These are phyloP conservation scores for Trissoscelio sp. DNA, from an alignment of 2,888 invertebrate species.

Conservation along the genomic window DNA sequence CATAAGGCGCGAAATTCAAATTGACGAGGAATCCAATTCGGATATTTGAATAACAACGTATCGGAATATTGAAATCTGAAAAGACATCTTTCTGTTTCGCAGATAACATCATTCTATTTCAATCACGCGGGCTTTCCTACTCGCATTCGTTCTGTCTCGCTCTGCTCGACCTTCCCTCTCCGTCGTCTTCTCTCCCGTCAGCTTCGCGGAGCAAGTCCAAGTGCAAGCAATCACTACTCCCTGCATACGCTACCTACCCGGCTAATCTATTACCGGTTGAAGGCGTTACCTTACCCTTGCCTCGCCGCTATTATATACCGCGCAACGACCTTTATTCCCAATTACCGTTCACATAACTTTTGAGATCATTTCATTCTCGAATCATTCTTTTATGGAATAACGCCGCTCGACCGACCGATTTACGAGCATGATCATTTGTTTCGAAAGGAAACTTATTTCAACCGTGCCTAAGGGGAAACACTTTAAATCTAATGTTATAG, in stretches of 20 bases:
- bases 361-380: constrained; percentile 61
- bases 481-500: too few relatives aligned
- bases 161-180: constrained; percentile 34
- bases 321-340: constrained; percentile 70
- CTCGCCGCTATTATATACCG: constrained; percentile 68
- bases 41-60: constrained; percentile 35
- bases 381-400: constrained; percentile 45
- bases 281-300: constrained; percentile 74
- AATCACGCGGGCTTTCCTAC: constrained; percentile 61
- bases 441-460: constrained; percentile 32
- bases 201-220: constrained; percentile 75
- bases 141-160: constrained; percentile 45
- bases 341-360: constrained; percentile 67
- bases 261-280: constrained; percentile 74
- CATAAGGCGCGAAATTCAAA: constrained; percentile 30
- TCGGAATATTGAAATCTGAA: constrained; percentile 25
- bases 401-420: constrained; percentile 28
- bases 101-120: constrained; percentile 60
- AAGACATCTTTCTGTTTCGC: constrained; percentile 16
- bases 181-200: constrained; percentile 57
- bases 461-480: neutral
- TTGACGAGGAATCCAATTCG: constrained; percentile 31
- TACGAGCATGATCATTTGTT: constrained; percentile 37
- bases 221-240: constrained; percentile 75
- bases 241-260: constrained; percentile 69